These are phyloP conservation scores for Dinocampus coccinellae DNA, from an alignment of 2,888 invertebrate genomes.

Conservation along the genomic window DNA sequence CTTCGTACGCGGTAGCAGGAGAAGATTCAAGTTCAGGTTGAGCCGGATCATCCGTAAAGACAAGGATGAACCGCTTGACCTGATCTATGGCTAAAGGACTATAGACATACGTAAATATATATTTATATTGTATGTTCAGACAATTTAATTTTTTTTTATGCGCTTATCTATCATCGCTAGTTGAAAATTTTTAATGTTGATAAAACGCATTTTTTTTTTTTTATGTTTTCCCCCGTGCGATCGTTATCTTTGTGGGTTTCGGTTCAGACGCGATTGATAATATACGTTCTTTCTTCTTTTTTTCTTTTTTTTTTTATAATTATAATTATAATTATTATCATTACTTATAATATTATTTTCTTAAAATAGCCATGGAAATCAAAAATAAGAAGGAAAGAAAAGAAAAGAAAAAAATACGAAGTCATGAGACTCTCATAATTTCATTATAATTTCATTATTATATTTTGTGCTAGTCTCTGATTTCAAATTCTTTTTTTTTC, in stretches of 20 bases:
- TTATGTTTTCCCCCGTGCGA: slow-evolving; percentile 20
- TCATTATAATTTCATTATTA: slow-evolving; percentile 3
- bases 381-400: not conserved
- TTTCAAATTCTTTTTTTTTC: slow-evolving; percentile 21
- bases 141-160: not conserved
- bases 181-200: not conserved
- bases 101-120: not conserved
- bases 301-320: no score
- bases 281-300: not conserved
- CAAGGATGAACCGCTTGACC: slow-evolving; percentile 36
- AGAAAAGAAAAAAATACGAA: slow-evolving; percentile 1
- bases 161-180: not conserved
- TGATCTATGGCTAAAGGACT: slow-evolving; percentile 2
- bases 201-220: not conserved
- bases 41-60: slow-evolving; percentile 31
- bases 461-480: slow-evolving; percentile 29
- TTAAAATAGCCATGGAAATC: not conserved
- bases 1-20: not conserved
- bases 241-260: slow-evolving; percentile 22
- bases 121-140: not conserved
- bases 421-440: slow-evolving; percentile 33
- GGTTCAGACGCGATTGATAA: slow-evolving; percentile 20
- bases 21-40: slow-evolving; percentile 31
- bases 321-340: no score
- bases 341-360: no score